Percentiles rank a stretch among this genome's conserved stretches.
Evolutionary conservation across 2,888 invertebrate species (phyloP).

Genomic region (Drosophila setosimentum): DNA sequence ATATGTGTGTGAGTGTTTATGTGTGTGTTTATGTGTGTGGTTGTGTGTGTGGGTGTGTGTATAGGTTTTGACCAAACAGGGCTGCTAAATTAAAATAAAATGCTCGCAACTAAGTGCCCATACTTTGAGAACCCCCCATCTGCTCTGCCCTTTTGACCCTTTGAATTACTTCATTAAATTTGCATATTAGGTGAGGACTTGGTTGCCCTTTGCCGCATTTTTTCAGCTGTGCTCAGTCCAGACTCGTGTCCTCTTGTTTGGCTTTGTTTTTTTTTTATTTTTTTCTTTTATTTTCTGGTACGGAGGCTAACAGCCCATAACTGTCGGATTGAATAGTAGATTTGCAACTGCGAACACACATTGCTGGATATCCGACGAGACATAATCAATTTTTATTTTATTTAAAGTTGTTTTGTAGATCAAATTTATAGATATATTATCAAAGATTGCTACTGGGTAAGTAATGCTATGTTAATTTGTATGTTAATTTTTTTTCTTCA

Average conservation of each 20-base stretch:
- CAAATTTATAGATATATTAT: not conserved
- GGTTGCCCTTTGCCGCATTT: slow-evolving; percentile 65
- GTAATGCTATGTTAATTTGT: not conserved
- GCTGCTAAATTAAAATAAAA: slow-evolving; percentile 69
- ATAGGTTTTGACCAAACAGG: slow-evolving; percentile 54
- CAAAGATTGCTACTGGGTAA: not conserved
- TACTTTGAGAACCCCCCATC: not conserved
- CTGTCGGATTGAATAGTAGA: slow-evolving; percentile 27
- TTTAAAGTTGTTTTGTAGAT: not conserved
- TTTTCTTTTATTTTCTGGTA: not conserved
- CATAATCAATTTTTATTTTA: not conserved
- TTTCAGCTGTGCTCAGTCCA: slow-evolving; percentile 38
- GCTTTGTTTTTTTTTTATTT: not conserved
- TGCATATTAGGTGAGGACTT: slow-evolving; percentile 81
- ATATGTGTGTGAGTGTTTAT: slow-evolving; percentile 2
- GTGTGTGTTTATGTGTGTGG: not conserved
- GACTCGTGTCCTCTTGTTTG: not conserved
- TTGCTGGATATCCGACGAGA: slow-evolving; percentile 31
- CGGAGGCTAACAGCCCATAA: slow-evolving; percentile 10
- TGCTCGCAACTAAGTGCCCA: slow-evolving; percentile 36
- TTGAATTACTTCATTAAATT: slow-evolving; percentile 81
- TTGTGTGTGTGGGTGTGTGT: slow-evolving; percentile 14
- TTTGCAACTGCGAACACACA: slow-evolving; percentile 26
- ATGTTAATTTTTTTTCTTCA: not conserved
- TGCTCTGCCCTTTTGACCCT: slow-evolving; percentile 51